Evolutionary conservation across 1,140 invertebrate species (phyloP).

Genomic region (Ceratitis capitata): DNA sequence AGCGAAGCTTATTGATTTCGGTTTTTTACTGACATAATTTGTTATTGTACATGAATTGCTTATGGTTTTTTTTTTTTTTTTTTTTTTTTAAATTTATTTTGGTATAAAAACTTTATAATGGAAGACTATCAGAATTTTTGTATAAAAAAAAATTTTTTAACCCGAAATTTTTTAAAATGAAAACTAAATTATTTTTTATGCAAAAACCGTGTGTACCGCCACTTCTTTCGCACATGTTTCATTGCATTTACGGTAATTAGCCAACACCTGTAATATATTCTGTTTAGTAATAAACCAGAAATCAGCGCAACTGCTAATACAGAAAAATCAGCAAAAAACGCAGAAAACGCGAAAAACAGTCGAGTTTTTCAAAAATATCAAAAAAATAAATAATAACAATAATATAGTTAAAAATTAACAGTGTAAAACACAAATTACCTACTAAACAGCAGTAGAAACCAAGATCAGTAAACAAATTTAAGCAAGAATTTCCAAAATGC

Average conservation of each 20-base stretch:
- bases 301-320: not conserved
- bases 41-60: not conserved
- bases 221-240: not conserved
- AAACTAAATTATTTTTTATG: not conserved
- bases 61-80: too few species aligned
- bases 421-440: not conserved
- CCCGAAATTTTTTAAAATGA: not conserved
- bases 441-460: not conserved
- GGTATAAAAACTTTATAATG: too few species aligned
- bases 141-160: too few species aligned
- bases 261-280: not conserved
- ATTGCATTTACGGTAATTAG: conserved; percentile 14
- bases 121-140: too few species aligned
- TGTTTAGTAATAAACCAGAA: conserved; percentile 5
- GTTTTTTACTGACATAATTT: not conserved
- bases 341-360: conserved; percentile 25
- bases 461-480: not conserved
- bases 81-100: too few species aligned
- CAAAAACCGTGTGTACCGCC: not conserved
- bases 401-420: too few species aligned
- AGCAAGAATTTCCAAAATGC: not conserved
- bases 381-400: not conserved
- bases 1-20: not conserved
- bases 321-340: conserved; percentile 5
- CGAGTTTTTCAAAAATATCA: not conserved